These are phyloP conservation scores for Acronicta psi DNA, from an alignment of 2,888 invertebrate species.

Conservation along the genomic window DNA sequence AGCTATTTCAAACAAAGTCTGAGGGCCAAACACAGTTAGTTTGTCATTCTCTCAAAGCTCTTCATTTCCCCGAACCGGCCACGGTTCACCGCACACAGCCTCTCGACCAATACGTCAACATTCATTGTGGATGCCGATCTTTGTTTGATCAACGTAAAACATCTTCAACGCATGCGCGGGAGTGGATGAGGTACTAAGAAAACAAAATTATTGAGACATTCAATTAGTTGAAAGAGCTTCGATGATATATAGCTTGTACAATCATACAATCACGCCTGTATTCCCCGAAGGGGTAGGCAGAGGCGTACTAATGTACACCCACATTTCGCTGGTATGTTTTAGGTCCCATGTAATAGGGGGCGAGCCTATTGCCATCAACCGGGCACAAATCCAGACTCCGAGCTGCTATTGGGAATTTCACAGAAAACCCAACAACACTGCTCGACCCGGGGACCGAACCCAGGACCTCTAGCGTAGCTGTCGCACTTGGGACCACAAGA, in stretches of 20 bases:
- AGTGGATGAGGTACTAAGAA: constrained; percentile 45
- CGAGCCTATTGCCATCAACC: too few relatives aligned
- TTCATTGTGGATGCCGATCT: constrained; percentile 54
- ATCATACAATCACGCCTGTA: too few relatives aligned
- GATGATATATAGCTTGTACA: neutral
- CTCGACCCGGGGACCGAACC: too few relatives aligned
- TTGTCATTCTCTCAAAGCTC: constrained; percentile 51
- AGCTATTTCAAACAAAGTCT: constrained; percentile 15
- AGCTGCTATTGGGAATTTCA: too few relatives aligned
- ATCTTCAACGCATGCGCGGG: constrained; percentile 44
- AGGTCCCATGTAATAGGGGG: too few relatives aligned
- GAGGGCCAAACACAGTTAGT: constrained; percentile 47
- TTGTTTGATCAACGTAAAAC: constrained; percentile 61
- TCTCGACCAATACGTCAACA: constrained; percentile 60
- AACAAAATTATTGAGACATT: constrained; percentile 42
- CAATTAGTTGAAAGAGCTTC: constrained; percentile 20
- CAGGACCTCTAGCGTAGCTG: too few relatives aligned
- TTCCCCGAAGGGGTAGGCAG: too few relatives aligned
- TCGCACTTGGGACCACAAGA: too few relatives aligned
- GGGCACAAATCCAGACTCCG: too few relatives aligned
- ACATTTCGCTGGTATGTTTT: too few relatives aligned
- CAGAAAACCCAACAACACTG: too few relatives aligned
- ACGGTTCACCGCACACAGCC: constrained; percentile 55
- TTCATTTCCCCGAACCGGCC: constrained; percentile 51
- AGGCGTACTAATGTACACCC: too few relatives aligned